Base-by-base conservation (phyloP, 1,140 invertebrate genomes). In the Eueides isabella region DNA sequence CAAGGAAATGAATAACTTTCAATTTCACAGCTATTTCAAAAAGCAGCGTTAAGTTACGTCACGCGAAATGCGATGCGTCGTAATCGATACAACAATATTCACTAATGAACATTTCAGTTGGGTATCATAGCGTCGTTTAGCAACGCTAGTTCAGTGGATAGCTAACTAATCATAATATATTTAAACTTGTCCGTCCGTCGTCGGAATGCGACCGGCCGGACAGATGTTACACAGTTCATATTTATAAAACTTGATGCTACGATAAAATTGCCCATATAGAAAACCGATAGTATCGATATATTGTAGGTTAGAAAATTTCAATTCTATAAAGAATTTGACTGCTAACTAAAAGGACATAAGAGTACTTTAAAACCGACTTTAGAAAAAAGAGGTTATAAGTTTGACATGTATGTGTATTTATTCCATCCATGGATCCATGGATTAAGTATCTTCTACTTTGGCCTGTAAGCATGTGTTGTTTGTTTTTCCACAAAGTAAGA, bases 191-290 rank as follows among this genome's bases (percentile, higher is more conserved):
- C 31, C 61, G 44, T 68, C 28, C 75, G 61, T 69, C 69, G 38
- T 44, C 44, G 75, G 78, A 77, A 80, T 80, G 78, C 72, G 64
- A 70, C 72, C 78, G 69, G 67, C 75, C 73, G 38, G 73, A 76
- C 78, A 80, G 78, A 80, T 80, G 78, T 80, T 65, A 28, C 44
- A 61, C 33, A 33, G 30, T 41, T 62, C 68, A 55, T 62, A 62
- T 70, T 38, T 69, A 61, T 61, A 70, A 67, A 62, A 70, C 55
- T 70, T 28, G 68, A 70, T 61, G 61, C 55, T 6, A 41, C 14
- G 44, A 69, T 61, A 26, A 62, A 26, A 70, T 38, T 70, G 61
- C 29, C 28, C 5, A 63, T 63, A 62, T 62, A 62, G 26, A 55
- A 38, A 55, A 55, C 9, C 0, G 11, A 55, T 23, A 55, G 41